Evolutionary conservation across 2,797 vertebrate species (phyloP), one percentile per base, ranked within the genome.

Genomic region (Sphenodon punctatus): DNA sequence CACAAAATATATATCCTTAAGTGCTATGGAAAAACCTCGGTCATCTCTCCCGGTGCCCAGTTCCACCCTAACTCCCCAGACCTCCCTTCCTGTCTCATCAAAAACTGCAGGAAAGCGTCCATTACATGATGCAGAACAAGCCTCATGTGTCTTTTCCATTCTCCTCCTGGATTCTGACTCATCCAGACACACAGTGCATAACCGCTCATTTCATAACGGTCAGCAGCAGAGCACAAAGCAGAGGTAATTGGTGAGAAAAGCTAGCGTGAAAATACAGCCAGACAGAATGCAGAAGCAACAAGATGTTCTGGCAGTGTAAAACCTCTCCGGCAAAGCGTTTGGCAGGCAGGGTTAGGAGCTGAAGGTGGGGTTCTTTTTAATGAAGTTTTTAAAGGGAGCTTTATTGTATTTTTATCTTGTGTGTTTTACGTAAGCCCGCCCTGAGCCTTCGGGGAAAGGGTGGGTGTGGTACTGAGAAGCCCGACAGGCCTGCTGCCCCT

Each of bases 31-130:
- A 56, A 34, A 34, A 36, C 4, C 11, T 22, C 16, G 8, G 15
- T 22, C 5, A 6, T 7, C 14, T 23, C 32, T 14, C 32, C 12
- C 7, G 36, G 36, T 11, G 22, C 20, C 20, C 13, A 36, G 55
- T 23, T 20, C 20, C 32, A 36, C n/a, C n/a, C n/a, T n/a, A n/a
- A n/a, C n/a, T n/a, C n/a, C n/a, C n/a, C n/a, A n/a, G n/a, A n/a
- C n/a, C n/a, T n/a, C n/a, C n/a, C n/a, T 80, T 82, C 78, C 68
- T 80, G 84, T 67, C 84, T 87, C 86, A 82, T 90, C 87, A 86
- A 82, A 0, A 1, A 86, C n/a, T n/a, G n/a, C n/a, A n/a, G n/a
- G n/a, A n/a, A n/a, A n/a, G n/a, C n/a, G n/a, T n/a, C n/a, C n/a
- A n/a, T 84, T 53, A 17, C 53, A 53, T 19, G 51, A 53, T 53